Conservation (phyloP, 2,113 vertebrate genomes). For the Stegostoma tigrinum region DNA sequence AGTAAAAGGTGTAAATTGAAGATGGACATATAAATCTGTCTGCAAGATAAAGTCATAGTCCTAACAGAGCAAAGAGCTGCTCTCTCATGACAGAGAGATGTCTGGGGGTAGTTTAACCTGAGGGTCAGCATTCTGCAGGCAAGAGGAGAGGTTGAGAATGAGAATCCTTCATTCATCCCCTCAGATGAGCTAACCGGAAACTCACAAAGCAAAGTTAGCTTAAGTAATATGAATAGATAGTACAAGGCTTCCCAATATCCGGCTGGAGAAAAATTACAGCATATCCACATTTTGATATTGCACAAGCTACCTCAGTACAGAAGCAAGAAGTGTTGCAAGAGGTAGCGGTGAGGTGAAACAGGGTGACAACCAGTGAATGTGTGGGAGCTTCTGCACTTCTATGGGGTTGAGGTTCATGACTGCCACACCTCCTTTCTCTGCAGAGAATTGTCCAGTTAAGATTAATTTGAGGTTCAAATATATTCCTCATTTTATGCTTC, state of each 20-base stretch:
- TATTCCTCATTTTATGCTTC: background rate
- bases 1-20: background rate
- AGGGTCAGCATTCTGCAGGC: too few relatives aligned
- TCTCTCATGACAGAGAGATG: too few relatives aligned
- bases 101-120: too few relatives aligned
- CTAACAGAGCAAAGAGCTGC: too few relatives aligned
- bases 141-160: too few relatives aligned
- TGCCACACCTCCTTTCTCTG: background rate
- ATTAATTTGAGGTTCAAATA: background rate
- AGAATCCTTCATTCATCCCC: too few relatives aligned
- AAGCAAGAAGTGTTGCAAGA: background rate
- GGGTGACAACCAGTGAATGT: background rate
- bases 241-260: background rate
- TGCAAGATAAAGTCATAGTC: background rate
- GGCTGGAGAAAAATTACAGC: background rate
- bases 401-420: too few relatives aligned
- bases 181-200: background rate
- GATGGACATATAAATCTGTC: background rate
- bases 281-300: background rate
- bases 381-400: background rate
- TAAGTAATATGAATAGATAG: background rate
- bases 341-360: background rate
- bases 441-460: background rate
- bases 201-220: background rate
- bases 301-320: background rate